Evolutionary conservation across 1,140 invertebrate genomes (phyloP), one percentile per base, ranked within the genome.

Genomic region (Macrobrachium nipponense): DNA sequence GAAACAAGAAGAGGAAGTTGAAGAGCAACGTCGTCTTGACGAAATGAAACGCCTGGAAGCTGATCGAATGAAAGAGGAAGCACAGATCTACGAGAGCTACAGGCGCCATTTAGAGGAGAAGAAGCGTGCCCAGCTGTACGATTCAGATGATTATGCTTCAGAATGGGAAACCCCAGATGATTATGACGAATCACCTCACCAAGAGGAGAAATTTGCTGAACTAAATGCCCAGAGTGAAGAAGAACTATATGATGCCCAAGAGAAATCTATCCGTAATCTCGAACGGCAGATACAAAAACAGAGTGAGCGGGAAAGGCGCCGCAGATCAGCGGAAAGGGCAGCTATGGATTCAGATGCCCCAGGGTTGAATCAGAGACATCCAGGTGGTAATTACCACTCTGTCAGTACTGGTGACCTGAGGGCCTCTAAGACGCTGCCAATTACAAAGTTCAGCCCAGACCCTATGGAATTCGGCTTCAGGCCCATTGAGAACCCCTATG

Each of bases 401-500:
- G 73, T 79, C 27, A 87, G 86, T 66, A 86, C 83, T 1, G 86
- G 88, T 5, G 86, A 89, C 82, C 59, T 89, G 27, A 51, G 85
- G n/a, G 60, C 23, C 61, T 78, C 88, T 8, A 87, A 75, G 27
- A 89, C 86, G 18, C 77, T 89, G 18, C 88, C 88, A 4, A 59
- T 89, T 6, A 89, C 88, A 1, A 89, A 89, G 73, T 89, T 89
- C 75, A 89, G 86, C 68, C 88, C 88, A 11, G 88, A 89, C 70
- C 88, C 88, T 0, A 89, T 89, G 88, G 88, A 89, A 60, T 89
- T 89, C 68, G 88, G 88, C 6, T 89, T 89, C 44, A 73, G 87
- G 4, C 88, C 88, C 44, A 89, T 89, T n/a, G 88, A 89, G 23
- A 85, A 64, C 7, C 87, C 87, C 15, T 80, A 87, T 61, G 82